Percentiles rank a stretch among this genome's conserved stretches.
Evolutionary conservation across 1,140 invertebrate species (phyloP).

Genomic region (Caenorhabditis inopinata): DNA sequence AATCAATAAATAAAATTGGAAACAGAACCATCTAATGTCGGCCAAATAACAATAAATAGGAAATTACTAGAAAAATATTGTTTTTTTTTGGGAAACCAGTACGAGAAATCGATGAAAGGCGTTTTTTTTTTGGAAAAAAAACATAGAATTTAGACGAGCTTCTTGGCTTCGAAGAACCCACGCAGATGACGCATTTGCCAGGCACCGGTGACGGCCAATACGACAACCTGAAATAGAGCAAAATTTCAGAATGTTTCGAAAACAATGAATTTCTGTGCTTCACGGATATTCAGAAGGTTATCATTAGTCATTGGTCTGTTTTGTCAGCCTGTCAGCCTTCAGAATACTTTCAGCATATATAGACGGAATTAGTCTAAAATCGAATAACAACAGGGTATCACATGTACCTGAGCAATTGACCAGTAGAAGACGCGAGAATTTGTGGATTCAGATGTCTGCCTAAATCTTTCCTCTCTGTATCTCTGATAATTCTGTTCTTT

Average conservation of each 20-base stretch:
- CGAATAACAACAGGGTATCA: not conserved
- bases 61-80: too few relatives aligned
- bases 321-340: too few relatives aligned
- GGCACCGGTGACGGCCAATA: constrained; percentile 87
- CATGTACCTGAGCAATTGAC: constrained; percentile 74
- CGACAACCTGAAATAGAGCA: constrained; percentile 83
- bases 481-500: constrained; percentile 99
- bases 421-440: constrained; percentile 95
- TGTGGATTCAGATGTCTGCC: constrained; percentile 94
- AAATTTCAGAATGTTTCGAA: too few relatives aligned
- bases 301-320: too few relatives aligned
- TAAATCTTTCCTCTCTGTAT: constrained; percentile 93
- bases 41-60: too few relatives aligned
- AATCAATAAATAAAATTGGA: too few relatives aligned
- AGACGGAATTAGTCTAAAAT: too few relatives aligned
- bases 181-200: constrained; percentile 99
- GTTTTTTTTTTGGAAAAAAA: not conserved
- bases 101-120: too few relatives aligned
- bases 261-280: too few relatives aligned
- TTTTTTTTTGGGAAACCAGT: too few relatives aligned
- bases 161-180: constrained; percentile 99
- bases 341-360: too few relatives aligned
- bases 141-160: constrained; percentile 79
- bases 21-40: not conserved
- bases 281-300: too few relatives aligned